A percentile compares a stretch with the other conserved stretches of the same genome.
Conservation (phyloP, 2,797 vertebrate genomes). For the Oreonectes daqikongensis region DNA sequence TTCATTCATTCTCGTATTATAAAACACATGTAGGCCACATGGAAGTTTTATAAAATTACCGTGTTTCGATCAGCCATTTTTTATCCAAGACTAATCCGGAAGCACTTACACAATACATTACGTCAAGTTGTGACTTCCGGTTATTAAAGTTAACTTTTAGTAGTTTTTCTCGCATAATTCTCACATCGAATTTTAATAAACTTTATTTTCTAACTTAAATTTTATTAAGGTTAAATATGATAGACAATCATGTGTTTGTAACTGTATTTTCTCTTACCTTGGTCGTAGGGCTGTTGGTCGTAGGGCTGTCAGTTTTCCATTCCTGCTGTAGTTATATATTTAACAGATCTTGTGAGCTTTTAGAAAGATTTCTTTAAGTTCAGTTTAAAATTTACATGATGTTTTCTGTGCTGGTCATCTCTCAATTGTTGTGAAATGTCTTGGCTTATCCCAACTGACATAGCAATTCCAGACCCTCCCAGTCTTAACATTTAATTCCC, state of each 20-base stretch:
- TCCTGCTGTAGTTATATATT: not conserved
- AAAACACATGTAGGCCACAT: not conserved
- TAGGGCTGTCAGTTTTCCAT: not conserved
- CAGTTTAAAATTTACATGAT: not conserved
- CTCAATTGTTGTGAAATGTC: not conserved
- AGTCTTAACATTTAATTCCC: not conserved
- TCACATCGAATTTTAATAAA: not conserved
- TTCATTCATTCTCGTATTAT: not conserved
- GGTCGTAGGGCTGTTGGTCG: not conserved
- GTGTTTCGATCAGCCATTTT: not conserved
- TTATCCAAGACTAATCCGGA: not conserved
- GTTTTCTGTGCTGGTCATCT: not conserved
- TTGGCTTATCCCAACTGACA: not conserved
- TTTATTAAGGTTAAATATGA: not conserved
- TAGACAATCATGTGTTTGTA: not conserved
- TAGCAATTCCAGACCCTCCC: not conserved
- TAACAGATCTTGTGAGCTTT: not conserved
- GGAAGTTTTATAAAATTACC: not conserved
- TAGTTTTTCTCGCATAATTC: not conserved
- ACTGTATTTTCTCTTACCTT: not conserved
- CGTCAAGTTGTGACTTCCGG: not conserved
- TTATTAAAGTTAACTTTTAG: not conserved
- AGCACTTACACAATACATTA: not conserved
- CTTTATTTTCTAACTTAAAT: too few relatives aligned
- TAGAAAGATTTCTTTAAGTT: not conserved